phyloP scores from a whole-genome alignment of 2,888 invertebrate genomes.

The Drosophila robusta region DNA sequence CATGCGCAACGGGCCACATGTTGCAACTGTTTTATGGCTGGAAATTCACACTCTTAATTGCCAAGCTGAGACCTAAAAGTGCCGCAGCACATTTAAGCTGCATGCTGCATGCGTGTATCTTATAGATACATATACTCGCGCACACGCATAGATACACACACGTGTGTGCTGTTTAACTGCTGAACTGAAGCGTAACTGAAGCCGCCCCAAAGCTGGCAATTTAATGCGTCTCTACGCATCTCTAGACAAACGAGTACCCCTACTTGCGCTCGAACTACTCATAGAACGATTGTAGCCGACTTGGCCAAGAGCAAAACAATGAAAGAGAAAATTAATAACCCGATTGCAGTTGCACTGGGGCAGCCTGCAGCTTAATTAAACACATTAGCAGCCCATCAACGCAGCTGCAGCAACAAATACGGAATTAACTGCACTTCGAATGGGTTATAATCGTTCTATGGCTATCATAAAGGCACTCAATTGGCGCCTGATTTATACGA shows the following conservation, averaged over 20 bases:
- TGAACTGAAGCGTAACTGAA: conserved; percentile 21
- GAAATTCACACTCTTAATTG: conserved; percentile 80
- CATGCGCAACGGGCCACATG: conserved; percentile 48
- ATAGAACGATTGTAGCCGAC: conserved; percentile 58
- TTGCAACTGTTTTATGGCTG: conserved; percentile 74
- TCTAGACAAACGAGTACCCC: conserved; percentile 40
- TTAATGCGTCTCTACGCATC: conserved; percentile 60
- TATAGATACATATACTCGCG: conserved; percentile 33
- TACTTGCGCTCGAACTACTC: conserved; percentile 18
- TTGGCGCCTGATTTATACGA: conserved; percentile 8
- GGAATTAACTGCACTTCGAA: conserved; percentile 23
- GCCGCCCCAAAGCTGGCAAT: conserved; percentile 33
- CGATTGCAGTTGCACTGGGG: conserved; percentile 59
- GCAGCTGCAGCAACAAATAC: conserved; percentile 10
- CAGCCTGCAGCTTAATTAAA: conserved; percentile 68
- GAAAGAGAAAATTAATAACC: conserved; percentile 79
- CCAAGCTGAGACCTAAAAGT: conserved; percentile 46
- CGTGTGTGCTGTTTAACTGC: conserved; percentile 8
- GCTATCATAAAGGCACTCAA: background rate
- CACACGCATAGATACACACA: background rate
- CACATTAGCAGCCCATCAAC: conserved; percentile 73
- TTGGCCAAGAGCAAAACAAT: conserved; percentile 59
- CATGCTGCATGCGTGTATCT: conserved; percentile 41
- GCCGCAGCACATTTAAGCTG: conserved; percentile 31
- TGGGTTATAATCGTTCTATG: background rate